Conservation (phyloP, 2,797 vertebrate genomes). For the Acipenser oxyrinchus region DNA sequence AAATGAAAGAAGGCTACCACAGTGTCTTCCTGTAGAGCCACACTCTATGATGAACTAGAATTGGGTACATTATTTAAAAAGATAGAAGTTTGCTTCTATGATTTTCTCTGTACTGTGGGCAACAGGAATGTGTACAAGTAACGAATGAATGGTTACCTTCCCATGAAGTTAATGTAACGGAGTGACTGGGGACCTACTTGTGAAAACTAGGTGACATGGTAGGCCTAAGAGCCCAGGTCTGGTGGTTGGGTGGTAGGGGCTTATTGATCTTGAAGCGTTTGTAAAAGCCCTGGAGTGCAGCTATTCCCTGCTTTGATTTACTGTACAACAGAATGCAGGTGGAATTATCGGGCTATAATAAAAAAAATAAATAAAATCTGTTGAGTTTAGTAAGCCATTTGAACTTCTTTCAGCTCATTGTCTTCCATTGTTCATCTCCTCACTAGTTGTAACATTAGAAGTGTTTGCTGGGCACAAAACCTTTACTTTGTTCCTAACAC, state of each 20-base stretch:
- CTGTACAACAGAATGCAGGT: conserved; percentile 1
- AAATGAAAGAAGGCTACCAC: neutral
- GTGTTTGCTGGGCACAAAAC: too few species aligned
- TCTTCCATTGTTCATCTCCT: neutral
- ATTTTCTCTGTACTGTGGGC: neutral
- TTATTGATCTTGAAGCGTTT: conserved; percentile 38
- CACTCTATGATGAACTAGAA: neutral
- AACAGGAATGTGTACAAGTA: neutral
- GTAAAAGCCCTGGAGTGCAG: conserved; percentile 51
- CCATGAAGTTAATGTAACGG: neutral
- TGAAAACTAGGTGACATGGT: conserved; percentile 8
- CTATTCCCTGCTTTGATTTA: neutral
- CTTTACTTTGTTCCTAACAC: neutral
- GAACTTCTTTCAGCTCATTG: neutral
- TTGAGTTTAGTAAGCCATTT: neutral
- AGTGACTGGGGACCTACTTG: conserved; percentile 7
- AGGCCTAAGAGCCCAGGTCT: conserved; percentile 1
- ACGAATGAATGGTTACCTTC: neutral
- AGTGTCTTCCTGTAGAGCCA: neutral
- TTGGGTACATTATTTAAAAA: neutral
- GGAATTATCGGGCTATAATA: neutral
- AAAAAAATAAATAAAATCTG: neutral
- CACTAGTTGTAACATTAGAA: neutral
- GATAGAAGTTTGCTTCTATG: neutral
- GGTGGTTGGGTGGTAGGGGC: conserved; percentile 18